Evolutionary conservation across 2,888 invertebrate genomes (phyloP).

Genomic region (Furcula furcula): DNA sequence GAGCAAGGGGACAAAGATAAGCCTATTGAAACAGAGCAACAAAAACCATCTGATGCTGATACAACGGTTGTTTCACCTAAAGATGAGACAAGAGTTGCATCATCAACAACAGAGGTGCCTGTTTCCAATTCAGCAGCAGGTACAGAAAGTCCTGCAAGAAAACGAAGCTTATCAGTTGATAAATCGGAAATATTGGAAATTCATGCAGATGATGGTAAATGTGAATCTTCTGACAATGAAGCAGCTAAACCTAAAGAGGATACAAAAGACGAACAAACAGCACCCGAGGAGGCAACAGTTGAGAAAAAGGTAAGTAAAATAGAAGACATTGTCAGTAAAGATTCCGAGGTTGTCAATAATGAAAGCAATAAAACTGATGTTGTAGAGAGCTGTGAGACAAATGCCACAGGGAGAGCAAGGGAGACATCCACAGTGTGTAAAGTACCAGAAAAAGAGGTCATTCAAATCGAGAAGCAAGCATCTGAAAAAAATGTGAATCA

Average conservation of each 20-base stretch:
- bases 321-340: slow-evolving; percentile 54
- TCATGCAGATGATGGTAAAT: slow-evolving; percentile 62
- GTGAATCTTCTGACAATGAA: slow-evolving; percentile 53
- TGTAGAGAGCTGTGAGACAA: slow-evolving; percentile 53
- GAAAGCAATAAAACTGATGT: slow-evolving; percentile 57
- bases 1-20: slow-evolving; percentile 21
- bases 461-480: slow-evolving; percentile 3
- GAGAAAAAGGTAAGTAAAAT: slow-evolving; percentile 66
- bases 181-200: slow-evolving; percentile 65
- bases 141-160: slow-evolving; percentile 24
- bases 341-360: slow-evolving; percentile 43
- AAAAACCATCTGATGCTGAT: slow-evolving; percentile 44
- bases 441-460: slow-evolving; percentile 4
- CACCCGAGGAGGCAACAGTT: slow-evolving; percentile 27
- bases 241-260: slow-evolving; percentile 41
- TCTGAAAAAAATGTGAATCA: slow-evolving; percentile 23
- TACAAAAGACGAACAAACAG: background rate
- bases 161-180: slow-evolving; percentile 51
- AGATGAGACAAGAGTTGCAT: slow-evolving; percentile 46
- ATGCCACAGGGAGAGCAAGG: slow-evolving; percentile 38
- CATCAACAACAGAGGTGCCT: slow-evolving; percentile 28
- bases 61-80: slow-evolving; percentile 59
- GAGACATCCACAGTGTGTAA: slow-evolving; percentile 30
- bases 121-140: slow-evolving; percentile 6
- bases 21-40: slow-evolving; percentile 18